Evolutionary conservation across 2,113 vertebrate species (phyloP), one percentile per base, ranked within the genome.

Genomic region (Ciconia boyciana): DNA sequence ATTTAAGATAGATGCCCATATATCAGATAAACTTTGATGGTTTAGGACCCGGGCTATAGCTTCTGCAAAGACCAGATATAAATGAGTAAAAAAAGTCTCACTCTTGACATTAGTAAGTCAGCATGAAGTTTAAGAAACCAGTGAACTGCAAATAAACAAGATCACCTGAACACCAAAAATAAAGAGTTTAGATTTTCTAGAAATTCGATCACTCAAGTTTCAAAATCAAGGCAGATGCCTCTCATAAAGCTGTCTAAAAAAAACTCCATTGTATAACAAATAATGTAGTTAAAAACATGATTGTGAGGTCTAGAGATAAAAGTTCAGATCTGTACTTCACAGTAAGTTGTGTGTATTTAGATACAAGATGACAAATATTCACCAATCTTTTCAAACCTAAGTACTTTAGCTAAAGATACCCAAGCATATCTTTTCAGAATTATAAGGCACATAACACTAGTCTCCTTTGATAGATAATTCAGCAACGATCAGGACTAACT

Each of bases 201-300:
- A 82, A 74, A 57, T 48, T 10, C 2, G 2, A 31, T 41, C 12
- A 31, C 44, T 61, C 5, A 19, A n/a, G 11, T 74, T 82, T 68
- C 28, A 90, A 90, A 75, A 62, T 32, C 36, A 92, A 41, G 16
- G 46, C 3, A 52, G 28, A 79, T 66, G n/a, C 43, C 18, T 31
- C 28, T 58, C 44, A 49, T 16, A 71, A 52, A 90, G 9, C 46
- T 44, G 44, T 10, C 41, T 34, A 44, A 51, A 92, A 51, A 54
- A 28, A 1, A 3, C 16, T 55, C 18, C 14, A 29, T 4, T 16
- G 9, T 14, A 51, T 6, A 46, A 8, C 22, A 96, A 79, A 51
- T 3, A 51, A 48, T 1, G 1, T n/a, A 2, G 18, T 28, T 72
- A 46, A 58, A 85, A 83, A 32, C 6, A 9, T 0, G 2, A 26